Conservation (phyloP, 2,888 invertebrate species). For the Myopa tessellatipennis region DNA sequence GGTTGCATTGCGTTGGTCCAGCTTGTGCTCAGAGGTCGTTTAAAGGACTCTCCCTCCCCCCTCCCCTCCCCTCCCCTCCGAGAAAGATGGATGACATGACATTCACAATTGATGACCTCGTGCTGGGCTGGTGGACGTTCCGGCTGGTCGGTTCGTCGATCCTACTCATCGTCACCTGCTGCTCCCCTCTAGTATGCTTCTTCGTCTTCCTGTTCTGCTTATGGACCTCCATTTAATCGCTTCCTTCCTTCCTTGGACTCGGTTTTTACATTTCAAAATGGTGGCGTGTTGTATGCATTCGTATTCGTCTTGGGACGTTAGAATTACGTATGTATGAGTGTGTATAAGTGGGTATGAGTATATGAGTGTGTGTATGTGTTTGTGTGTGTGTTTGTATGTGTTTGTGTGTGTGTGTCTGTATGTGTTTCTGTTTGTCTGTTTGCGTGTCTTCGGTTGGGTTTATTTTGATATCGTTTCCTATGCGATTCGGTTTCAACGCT, state of each 20-base stretch:
- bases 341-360: slow-evolving; percentile 38
- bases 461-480: not conserved
- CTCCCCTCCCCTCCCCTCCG: slow-evolving; percentile 30
- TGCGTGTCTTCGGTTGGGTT: not conserved
- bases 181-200: slow-evolving; percentile 30
- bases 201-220: not conserved
- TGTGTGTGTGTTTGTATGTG: not conserved
- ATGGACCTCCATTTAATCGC: slow-evolving; percentile 18
- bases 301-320: slow-evolving; percentile 45
- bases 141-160: slow-evolving; percentile 44
- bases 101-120: slow-evolving; percentile 63
- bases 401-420: not conserved
- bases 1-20: slow-evolving; percentile 36
- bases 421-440: not conserved
- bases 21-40: slow-evolving; percentile 59
- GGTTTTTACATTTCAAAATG: slow-evolving; percentile 48
- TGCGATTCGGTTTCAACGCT: not conserved
- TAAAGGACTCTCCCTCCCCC: slow-evolving; percentile 56
- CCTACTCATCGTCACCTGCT: slow-evolving; percentile 55
- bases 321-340: slow-evolving; percentile 38
- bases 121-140: slow-evolving; percentile 42
- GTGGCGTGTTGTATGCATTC: slow-evolving; percentile 44
- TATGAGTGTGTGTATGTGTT: not conserved
- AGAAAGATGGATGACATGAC: slow-evolving; percentile 62
- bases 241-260: slow-evolving; percentile 35